Conservation (phyloP, 30 jellyfish, hydroid and myxozoan species). For the Phacellophora camtschatica region DNA sequence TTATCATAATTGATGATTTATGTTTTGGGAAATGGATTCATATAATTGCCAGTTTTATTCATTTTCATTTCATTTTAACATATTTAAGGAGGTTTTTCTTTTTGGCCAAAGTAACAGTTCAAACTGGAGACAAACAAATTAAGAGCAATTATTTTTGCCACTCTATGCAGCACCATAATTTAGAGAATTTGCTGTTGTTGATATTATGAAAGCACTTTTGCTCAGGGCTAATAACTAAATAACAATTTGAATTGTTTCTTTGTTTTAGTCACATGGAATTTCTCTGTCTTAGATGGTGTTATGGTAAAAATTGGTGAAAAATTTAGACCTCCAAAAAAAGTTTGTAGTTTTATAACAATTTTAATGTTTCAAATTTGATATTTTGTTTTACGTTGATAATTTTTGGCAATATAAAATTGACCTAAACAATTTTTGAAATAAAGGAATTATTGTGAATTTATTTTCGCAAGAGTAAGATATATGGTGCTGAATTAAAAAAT, state of each 20-base stretch:
- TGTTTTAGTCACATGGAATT: slow-evolving; percentile 60
- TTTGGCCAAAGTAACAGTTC: too few relatives aligned
- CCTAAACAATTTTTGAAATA: neutral
- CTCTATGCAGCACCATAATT: too few relatives aligned
- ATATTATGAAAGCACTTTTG: too few relatives aligned
- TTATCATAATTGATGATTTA: too few relatives aligned
- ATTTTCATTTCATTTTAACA: neutral
- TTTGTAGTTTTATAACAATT: neutral
- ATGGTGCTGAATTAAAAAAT: neutral
- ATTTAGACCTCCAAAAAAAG: slow-evolving; percentile 79
- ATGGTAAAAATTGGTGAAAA: slow-evolving; percentile 79
- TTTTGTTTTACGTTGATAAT: neutral
- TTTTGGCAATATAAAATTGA: neutral
- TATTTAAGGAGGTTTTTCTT: too few relatives aligned
- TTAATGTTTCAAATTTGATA: neutral
- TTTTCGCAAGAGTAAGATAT: neutral
- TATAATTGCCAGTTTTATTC: neutral
- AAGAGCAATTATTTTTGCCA: too few relatives aligned
- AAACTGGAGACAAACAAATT: too few relatives aligned
- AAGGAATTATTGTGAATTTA: neutral
- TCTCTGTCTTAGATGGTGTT: slow-evolving; percentile 86
- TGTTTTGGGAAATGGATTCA: too few relatives aligned
- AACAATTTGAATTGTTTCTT: too few relatives aligned
- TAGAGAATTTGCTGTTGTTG: too few relatives aligned
- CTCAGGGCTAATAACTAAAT: too few relatives aligned